Base-by-base conservation (phyloP, 2,797 vertebrate species). In the Gallirallus australis region DNA sequence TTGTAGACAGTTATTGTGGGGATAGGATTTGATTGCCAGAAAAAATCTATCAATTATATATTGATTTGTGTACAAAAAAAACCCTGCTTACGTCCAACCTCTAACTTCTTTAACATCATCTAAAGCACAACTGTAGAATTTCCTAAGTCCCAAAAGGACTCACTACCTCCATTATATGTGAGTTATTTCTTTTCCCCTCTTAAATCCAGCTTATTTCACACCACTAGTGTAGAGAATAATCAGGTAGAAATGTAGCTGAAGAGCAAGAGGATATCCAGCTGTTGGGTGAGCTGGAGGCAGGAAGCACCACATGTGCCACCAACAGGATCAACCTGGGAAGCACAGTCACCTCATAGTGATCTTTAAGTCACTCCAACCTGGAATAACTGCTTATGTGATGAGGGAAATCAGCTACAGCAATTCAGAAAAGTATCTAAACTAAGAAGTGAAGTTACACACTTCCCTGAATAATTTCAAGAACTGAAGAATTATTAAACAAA, bases 131-230 rank as follows among this genome's bases (percentile, higher is more conserved):
- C 10, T 9, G 11, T 0, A 21, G 16, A 48, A 64, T 42, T 24
- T 21, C 52, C 31, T 8, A 53, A 39, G 35, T 30, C 27, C 39
- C 6, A 52, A 15, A 73, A 90, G 10, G 39, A 66, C 21, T 28
- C 18, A 5, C 28, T 13, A 25, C 18, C 7, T 28, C n/a, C 16
- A 11, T 18, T 21, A 4, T 11, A 7, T 0, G 2, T 15, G 27
- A n/a, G 37, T 11, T 7, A 21, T 12, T 64, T 73, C 18, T 60
- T 68, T 25, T 42, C 2, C 6, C 12, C 30, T 50, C 25, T 76
- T 57, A 76, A 37, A 35, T 12, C 12, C 40, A 84, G 17, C 1
- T 70, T 28, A n/a, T 63, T 76, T 65, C 73, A 31, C n/a, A 5
- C 1, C 2, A 37, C 11, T 20, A n/a, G 7, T 47, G 48, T 2